Evolutionary conservation across 2,888 invertebrate species (phyloP).

Genomic region (Epistrophella euchroma): DNA sequence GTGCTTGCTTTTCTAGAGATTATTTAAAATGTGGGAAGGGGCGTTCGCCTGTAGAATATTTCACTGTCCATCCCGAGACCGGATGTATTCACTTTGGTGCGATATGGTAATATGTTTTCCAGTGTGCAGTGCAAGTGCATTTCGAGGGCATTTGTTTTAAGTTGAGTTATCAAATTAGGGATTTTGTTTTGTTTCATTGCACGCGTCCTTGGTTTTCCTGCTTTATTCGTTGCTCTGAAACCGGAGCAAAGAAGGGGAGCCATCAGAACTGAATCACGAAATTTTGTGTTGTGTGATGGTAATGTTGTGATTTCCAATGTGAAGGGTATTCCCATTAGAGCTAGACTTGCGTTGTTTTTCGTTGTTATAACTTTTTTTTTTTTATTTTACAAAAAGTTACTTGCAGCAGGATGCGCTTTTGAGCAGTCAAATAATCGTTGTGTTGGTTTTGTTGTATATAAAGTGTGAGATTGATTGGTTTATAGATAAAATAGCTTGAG

Average conservation of each 20-base stretch:
- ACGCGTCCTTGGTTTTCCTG: not conserved
- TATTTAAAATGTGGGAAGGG: not conserved
- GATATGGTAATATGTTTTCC: conserved; percentile 70
- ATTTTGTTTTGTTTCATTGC: conserved; percentile 55
- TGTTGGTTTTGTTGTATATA: not conserved
- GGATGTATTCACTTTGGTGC: conserved; percentile 69
- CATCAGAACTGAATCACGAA: not conserved
- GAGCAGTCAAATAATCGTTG: not conserved
- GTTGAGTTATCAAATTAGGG: conserved; percentile 72
- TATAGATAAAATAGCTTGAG: not conserved
- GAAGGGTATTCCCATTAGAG: conserved; percentile 60
- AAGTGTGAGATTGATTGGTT: conserved; percentile 24
- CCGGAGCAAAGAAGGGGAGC: not conserved
- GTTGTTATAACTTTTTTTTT: conserved; percentile 35
- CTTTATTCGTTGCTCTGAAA: not conserved
- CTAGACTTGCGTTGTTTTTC: conserved; percentile 53
- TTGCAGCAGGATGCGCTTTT: conserved; percentile 64
- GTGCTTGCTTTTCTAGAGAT: not conserved
- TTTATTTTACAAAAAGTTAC: conserved; percentile 26
- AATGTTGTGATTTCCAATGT: conserved; percentile 63
- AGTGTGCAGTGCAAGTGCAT: conserved; percentile 58
- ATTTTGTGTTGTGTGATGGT: conserved; percentile 53
- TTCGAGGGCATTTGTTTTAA: conserved; percentile 63
- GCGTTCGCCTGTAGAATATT: conserved; percentile 55
- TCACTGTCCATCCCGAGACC: conserved; percentile 56